Base-by-base conservation (phyloP, 2,888 invertebrate species). In the Neelides folsomi region DNA sequence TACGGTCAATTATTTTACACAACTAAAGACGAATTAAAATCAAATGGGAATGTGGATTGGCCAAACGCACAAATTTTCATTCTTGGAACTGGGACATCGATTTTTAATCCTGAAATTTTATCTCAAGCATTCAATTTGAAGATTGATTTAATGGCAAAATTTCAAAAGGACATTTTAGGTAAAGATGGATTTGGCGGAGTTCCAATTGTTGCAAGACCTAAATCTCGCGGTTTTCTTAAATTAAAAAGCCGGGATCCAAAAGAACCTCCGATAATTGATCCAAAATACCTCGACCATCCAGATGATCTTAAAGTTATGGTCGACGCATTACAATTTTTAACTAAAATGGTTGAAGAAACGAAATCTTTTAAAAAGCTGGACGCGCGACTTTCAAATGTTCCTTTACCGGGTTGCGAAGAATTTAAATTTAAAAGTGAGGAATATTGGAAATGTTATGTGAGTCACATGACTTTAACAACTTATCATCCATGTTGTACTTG, bases 61-160 rank as follows among this genome's bases (percentile, higher is more conserved):
- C 87, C 88, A 0, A 87, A 88, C 66, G 74, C 87, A 41, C 86
- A 88, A 66, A 68, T 83, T 40, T 27, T 27, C 7, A 27, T 27
- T 27, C 27, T 27, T 7, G 3, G 27, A n/a, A n/a, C 7, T 27
- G 27, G 27, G 3, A 27, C 27, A 5, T 27, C 27, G 27, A 27
- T 27, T 27, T 5, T 27, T 27, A 7, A 27, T 7, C 4, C 27
- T 27, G 27, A 27, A n/a, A n/a, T n/a, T 7, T 47, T 59, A 1
- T 19, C 45, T 10, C 15, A n/a, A 37, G 48, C 10, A 7, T 37
- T 52, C 10, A 36, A 41, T 7, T 39, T 49, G 15, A 36, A 38
- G 18, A 12, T 8, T 6, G 41, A 51, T 2, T 10, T 47, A 13
- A 42, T 46, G 35, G 46, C 20, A 6, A 39, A 40, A 36, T 12